A percentile compares a stretch with the other conserved stretches of the same genome.
Conservation (phyloP, 1,140 invertebrate species). For the Zaprionus taronus region DNA sequence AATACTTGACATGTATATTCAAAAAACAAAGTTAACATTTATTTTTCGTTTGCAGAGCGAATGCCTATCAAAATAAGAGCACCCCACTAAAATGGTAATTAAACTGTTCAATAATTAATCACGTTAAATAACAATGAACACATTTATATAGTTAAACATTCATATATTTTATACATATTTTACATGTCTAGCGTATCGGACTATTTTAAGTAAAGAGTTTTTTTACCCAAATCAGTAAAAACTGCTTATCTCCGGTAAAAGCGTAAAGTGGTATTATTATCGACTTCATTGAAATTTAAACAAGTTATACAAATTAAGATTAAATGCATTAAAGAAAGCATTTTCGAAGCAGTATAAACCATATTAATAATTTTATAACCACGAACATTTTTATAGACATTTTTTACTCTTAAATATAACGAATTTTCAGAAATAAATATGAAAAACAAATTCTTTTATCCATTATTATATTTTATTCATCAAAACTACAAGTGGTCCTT, state of each 20-base stretch:
- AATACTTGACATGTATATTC: not conserved
- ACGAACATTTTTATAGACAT: not conserved
- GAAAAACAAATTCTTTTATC: not conserved
- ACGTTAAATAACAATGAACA: not conserved
- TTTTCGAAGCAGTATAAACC: not conserved
- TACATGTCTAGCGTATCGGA: constrained; percentile 82
- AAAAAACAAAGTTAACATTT: not conserved
- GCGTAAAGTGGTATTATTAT: no score
- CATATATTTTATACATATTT: constrained; percentile 36
- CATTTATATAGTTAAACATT: not conserved
- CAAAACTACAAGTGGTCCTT: constrained; percentile 37
- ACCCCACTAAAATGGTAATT: constrained; percentile 83
- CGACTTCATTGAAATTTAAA: no score
- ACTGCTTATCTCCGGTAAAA: not conserved
- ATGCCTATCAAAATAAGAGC: constrained; percentile 70
- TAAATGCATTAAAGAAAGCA: not conserved
- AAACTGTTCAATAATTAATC: not conserved
- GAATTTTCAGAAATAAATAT: not conserved
- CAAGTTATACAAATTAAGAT: no score
- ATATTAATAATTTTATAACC: not conserved
- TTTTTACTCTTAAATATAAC: not conserved
- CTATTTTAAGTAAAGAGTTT: constrained; percentile 79
- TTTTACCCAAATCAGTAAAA: not conserved
- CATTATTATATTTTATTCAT: constrained; percentile 29
- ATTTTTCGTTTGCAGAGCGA: constrained; percentile 64